These are phyloP conservation scores for Triops longicaudatus DNA, from an alignment of 1,140 invertebrate genomes.

Conservation along the genomic window DNA sequence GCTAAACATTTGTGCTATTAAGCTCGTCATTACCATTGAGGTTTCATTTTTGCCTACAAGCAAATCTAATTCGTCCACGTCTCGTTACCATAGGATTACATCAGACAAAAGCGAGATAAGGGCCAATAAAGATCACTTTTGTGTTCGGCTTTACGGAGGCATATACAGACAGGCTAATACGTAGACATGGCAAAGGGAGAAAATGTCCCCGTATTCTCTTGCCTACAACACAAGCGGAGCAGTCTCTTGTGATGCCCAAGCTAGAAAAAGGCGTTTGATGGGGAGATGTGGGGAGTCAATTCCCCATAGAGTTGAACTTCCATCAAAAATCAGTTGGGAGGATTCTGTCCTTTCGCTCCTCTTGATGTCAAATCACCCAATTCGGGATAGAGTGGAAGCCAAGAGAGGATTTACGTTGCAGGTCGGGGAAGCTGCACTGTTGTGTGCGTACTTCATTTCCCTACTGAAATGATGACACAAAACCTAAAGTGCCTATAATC, in stretches of 20 bases:
- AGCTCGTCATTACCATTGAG: not conserved
- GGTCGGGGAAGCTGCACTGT: not conserved
- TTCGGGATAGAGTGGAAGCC: not conserved
- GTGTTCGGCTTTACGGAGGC: not conserved
- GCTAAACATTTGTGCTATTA: not conserved
- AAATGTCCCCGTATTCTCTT: constrained; percentile 7
- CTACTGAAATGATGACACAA: constrained; percentile 12
- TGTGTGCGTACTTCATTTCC: not conserved
- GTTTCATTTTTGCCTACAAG: constrained; percentile 2
- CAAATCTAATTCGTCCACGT: not conserved
- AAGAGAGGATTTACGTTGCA: not conserved
- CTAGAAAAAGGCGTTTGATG: constrained; percentile 5
- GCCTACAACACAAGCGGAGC: not conserved
- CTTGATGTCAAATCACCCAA: not conserved
- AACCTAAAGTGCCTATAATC: not conserved
- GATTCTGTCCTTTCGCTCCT: not conserved
- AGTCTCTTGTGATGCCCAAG: constrained; percentile 4
- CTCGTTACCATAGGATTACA: not conserved
- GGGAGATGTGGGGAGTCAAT: not conserved
- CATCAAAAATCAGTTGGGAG: constrained; percentile 12
- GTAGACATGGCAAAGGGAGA: not conserved
- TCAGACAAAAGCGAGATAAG: not conserved
- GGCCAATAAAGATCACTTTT: constrained; percentile 12
- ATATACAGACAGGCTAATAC: constrained; percentile 5
- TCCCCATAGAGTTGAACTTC: not conserved